phyloP scores from a whole-genome alignment of 1,140 invertebrate genomes.

The Ephestia elutella region DNA sequence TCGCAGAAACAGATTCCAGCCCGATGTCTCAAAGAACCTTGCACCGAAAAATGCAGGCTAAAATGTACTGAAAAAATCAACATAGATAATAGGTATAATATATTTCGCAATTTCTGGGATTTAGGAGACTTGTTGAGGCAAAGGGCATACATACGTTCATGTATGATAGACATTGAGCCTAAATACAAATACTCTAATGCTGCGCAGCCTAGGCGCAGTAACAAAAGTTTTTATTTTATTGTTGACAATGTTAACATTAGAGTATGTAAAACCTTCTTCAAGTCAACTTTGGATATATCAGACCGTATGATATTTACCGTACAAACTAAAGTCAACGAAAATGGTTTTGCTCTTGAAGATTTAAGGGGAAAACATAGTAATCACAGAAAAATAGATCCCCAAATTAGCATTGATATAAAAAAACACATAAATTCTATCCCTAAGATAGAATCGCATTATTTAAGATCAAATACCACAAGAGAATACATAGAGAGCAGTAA shows the following conservation, averaged over 20 bases:
- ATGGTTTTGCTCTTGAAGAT: constrained; percentile 18
- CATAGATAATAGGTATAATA: constrained; percentile 10
- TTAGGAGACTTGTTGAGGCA: constrained; percentile 17
- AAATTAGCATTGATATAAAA: constrained; percentile 14
- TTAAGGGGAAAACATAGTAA: constrained; percentile 11
- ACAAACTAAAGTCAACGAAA: constrained; percentile 22
- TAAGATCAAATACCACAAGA: constrained; percentile 25
- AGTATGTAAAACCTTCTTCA: constrained; percentile 31
- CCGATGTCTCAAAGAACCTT: constrained; percentile 17
- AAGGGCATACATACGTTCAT: constrained; percentile 14
- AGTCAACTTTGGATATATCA: constrained; percentile 24
- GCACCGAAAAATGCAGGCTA: constrained; percentile 21
- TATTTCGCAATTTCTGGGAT: constrained; percentile 15
- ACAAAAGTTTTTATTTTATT: constrained; percentile 23
- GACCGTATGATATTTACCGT: constrained; percentile 29
- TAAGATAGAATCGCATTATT: constrained; percentile 44
- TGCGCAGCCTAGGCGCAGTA: constrained; percentile 17
- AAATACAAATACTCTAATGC: constrained; percentile 21
- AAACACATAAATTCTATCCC: constrained; percentile 39
- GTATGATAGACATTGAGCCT: constrained; percentile 15
- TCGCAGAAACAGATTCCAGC: constrained; percentile 13
- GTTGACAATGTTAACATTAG: constrained; percentile 13
- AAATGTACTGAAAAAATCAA: constrained; percentile 17
- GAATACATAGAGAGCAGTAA: constrained; percentile 46
- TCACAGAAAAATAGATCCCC: constrained; percentile 1